Conservation (phyloP, 2,888 invertebrate species). For the Strigamia maritima region DNA sequence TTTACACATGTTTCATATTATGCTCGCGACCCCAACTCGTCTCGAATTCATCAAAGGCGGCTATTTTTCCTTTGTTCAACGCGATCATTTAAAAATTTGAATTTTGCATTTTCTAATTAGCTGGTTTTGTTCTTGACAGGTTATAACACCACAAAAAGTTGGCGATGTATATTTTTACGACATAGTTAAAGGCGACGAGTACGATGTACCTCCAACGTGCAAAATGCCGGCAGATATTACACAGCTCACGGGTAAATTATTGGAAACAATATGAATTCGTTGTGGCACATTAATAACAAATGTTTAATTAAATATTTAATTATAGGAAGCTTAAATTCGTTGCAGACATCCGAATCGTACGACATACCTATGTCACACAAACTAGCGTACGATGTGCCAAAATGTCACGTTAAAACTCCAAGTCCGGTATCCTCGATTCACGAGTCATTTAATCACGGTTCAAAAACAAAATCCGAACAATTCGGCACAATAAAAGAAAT, state of each 20-base stretch:
- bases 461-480: too few relatives aligned
- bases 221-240: conserved; percentile 15
- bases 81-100: not conserved
- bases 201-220: conserved; percentile 48
- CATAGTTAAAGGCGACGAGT: conserved; percentile 51
- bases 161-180: conserved; percentile 72
- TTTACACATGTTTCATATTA: not conserved
- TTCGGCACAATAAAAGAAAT: not conserved
- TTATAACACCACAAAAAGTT: conserved; percentile 60
- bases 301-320: conserved; percentile 24
- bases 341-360: conserved; percentile 58
- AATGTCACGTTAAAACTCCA: conserved; percentile 35
- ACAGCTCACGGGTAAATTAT: not conserved
- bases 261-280: not conserved
- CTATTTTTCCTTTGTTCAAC: not conserved
- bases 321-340: conserved; percentile 45
- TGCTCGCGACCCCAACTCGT: not conserved
- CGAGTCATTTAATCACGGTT: not conserved
- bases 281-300: not conserved
- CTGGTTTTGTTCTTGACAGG: conserved; percentile 48
- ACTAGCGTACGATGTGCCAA: conserved; percentile 44
- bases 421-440: not conserved
- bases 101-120: not conserved
- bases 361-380: conserved; percentile 47
- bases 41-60: conserved; percentile 35